Evolutionary conservation across 2,113 vertebrate genomes (phyloP).

Genomic region (Prionailurus bengalensis): DNA sequence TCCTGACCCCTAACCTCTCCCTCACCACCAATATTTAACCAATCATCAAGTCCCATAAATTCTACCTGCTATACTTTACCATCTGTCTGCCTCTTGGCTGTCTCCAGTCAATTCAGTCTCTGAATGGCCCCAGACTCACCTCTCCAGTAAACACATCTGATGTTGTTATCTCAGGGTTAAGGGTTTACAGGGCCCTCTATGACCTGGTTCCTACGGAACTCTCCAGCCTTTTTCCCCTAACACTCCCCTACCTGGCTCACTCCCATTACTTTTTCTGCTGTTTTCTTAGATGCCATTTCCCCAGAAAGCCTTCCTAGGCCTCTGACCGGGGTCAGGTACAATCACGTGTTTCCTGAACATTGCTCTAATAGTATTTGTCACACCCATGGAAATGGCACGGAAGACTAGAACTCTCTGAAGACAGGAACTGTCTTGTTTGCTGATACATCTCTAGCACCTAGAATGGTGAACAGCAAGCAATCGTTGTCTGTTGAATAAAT

Average conservation of each 20-base stretch:
- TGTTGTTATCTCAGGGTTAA: neutral
- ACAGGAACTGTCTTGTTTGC: conserved; percentile 30
- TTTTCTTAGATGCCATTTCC: conserved; percentile 42
- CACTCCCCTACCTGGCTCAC: neutral
- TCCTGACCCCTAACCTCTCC: neutral
- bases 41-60: neutral
- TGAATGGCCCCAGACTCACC: neutral
- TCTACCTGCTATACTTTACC: neutral
- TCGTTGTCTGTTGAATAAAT: conserved; percentile 24
- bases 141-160: neutral
- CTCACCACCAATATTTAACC: neutral
- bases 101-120: neutral
- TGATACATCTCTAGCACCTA: neutral
- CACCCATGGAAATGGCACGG: neutral
- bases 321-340: neutral
- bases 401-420: conserved; percentile 57
- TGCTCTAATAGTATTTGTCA: neutral
- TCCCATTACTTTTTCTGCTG: neutral
- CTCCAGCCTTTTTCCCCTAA: neutral
- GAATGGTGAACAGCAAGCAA: neutral
- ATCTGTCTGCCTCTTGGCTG: neutral
- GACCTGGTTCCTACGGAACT: neutral
- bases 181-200: neutral
- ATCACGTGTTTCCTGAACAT: neutral
- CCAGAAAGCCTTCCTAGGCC: conserved; percentile 45